These are phyloP conservation scores for Eretmocerus hayati DNA, from an alignment of 2,888 invertebrate species.

Conservation along the genomic window DNA sequence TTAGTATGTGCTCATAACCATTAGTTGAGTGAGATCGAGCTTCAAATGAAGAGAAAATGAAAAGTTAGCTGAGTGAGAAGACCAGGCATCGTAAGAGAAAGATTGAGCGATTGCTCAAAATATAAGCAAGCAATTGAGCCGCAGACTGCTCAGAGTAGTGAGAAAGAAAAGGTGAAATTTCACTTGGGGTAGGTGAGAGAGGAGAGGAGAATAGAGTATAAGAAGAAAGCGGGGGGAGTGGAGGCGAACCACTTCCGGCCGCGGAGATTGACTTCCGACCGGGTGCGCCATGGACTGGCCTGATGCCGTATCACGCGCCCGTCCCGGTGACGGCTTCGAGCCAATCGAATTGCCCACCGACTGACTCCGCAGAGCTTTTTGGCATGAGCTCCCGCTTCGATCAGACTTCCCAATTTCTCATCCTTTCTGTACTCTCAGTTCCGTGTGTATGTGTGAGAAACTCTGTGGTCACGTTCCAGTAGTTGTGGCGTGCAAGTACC, in stretches of 20 bases:
- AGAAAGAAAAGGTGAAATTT: no score
- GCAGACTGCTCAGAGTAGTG: neutral
- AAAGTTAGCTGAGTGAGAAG: no score
- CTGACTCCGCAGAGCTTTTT: constrained; percentile 11
- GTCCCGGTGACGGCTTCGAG: constrained; percentile 8
- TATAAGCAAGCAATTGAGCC: no score
- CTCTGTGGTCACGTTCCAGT: no score
- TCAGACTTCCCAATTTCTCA: neutral
- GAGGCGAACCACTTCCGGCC: constrained; percentile 41
- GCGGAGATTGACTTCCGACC: constrained; percentile 43
- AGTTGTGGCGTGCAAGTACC: no score
- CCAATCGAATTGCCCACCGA: constrained; percentile 18
- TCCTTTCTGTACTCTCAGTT: no score
- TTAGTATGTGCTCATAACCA: no score
- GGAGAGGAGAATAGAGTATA: neutral
- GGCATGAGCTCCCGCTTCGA: constrained; percentile 6
- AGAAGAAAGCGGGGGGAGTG: constrained; percentile 14
- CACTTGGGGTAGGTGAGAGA: neutral
- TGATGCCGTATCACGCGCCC: constrained; percentile 23
- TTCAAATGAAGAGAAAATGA: no score
- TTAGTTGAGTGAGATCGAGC: no score
- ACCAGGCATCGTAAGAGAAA: neutral
- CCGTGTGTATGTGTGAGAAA: no score
- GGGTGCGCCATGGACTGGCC: constrained; percentile 24
- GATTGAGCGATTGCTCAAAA: constrained; percentile 16